Evolutionary conservation across 2,888 invertebrate genomes (phyloP), one percentile per base, ranked within the genome.

Genomic region (Agonopterix alstromeriana): DNA sequence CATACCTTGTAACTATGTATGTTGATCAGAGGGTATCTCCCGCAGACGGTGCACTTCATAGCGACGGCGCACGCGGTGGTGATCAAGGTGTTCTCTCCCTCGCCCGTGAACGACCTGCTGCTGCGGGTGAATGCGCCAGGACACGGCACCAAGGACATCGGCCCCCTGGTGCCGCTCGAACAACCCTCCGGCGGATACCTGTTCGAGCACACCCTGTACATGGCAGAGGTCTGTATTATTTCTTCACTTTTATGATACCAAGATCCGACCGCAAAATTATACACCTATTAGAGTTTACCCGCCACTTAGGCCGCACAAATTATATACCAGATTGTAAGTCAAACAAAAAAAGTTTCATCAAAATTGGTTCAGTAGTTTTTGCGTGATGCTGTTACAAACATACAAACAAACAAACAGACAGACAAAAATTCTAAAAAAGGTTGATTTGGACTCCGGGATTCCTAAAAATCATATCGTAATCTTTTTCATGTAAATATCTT

Each of bases 11-110:
- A 14, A 14, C 14, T 14, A 14, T 14, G 14, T 14, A 14, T 14
- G 14, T 14, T 14, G 1, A 14, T 14, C 14, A 14, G 14, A 14
- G 14, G 3, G 36, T 36, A 2, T 36, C 63, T 70, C 2, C 70
- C 75, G 0, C 80, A 90, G 80, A 79, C 83, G 1, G 82, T 90
- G 0, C 66, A 82, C 35, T 83, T 92, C 47, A 86, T 81, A 14
- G 92, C 93, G 1, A 72, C 87, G 3, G 83, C 91, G 0, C 93
- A 93, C 70, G 87, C 90, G 27, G 84, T 89, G 1, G 90, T 89
- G 1, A 64, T 90, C 10, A 75, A 82, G 2, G 83, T 91, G 45
- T 61, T 89, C n/a, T 83, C 91, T 0, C 82, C 90, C 5, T 72
- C 78, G 10, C 52, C 73, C 0, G 86, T 84, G 0, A 51, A 70